Evolutionary conservation across 2,797 vertebrate species (phyloP).

Genomic region (Kryptopterus vitreolus): DNA sequence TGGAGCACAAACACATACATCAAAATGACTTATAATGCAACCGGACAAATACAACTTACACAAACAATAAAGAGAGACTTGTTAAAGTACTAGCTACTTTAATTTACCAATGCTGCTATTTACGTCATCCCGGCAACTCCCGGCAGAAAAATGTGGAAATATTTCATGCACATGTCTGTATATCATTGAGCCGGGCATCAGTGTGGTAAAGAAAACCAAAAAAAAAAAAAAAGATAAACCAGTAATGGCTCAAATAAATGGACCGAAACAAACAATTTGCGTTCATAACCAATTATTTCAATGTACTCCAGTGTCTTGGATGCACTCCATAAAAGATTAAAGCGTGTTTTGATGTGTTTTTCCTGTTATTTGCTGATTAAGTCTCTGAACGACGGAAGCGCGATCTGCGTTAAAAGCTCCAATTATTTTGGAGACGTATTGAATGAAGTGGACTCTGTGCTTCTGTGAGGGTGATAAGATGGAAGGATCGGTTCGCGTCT

Average conservation of each 20-base stretch:
- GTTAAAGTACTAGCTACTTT: no score
- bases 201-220: neutral
- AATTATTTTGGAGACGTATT: neutral
- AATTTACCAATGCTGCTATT: no score
- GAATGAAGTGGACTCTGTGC: constrained; percentile 1
- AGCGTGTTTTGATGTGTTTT: neutral
- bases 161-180: neutral
- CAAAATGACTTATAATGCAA: no score
- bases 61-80: no score
- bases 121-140: no score
- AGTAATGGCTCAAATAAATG: constrained; percentile 1
- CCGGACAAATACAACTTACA: no score
- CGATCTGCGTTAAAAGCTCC: constrained; percentile 16
- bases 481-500: neutral
- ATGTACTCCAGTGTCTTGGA: constrained; percentile 15
- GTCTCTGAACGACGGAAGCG: neutral
- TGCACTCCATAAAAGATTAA: constrained; percentile 16
- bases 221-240: neutral
- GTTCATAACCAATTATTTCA: constrained; percentile 11
- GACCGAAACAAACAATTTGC: neutral
- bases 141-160: neutral
- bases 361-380: constrained; percentile 11
- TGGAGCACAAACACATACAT: no score
- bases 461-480: neutral
- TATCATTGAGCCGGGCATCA: neutral